A percentile compares a stretch with the other conserved stretches of the same genome.
Conservation (phyloP, 2,888 invertebrate species). For the Eudemis profundana region DNA sequence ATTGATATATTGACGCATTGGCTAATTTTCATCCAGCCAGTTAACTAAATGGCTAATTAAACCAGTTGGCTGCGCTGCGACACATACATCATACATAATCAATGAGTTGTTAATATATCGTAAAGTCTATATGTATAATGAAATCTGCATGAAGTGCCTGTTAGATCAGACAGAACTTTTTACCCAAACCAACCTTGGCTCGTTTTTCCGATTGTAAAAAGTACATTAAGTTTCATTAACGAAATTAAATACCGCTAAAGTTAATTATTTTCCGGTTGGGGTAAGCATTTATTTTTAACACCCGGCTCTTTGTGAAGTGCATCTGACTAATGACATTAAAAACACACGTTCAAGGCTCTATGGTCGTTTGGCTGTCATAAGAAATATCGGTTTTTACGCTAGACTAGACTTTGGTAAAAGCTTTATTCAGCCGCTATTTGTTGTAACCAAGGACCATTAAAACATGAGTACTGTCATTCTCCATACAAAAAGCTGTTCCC, state of each 20-base stretch:
- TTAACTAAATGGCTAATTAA: too few relatives aligned
- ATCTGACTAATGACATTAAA: constrained; percentile 23
- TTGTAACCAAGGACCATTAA: too few relatives aligned
- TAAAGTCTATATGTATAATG: too few relatives aligned
- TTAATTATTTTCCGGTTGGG: constrained; percentile 37
- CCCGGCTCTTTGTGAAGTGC: constrained; percentile 15
- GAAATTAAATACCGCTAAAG: constrained; percentile 17
- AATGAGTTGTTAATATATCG: too few relatives aligned
- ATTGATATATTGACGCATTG: too few relatives aligned
- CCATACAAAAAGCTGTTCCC: too few relatives aligned
- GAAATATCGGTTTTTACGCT: neutral
- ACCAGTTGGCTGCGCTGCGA: too few relatives aligned
- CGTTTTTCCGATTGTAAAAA: constrained; percentile 33
- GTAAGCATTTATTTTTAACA: constrained; percentile 14
- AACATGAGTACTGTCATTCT: too few relatives aligned
- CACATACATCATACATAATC: too few relatives aligned
- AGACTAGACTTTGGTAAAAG: neutral
- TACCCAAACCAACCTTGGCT: constrained; percentile 22
- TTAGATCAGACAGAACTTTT: constrained; percentile 3
- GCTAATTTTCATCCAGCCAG: too few relatives aligned
- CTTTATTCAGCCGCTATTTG: too few relatives aligned
- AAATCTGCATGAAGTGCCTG: neutral
- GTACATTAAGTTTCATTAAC: constrained; percentile 21
- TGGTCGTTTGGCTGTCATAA: neutral
- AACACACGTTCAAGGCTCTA: constrained; percentile 8